A percentile compares a stretch with the other conserved stretches of the same genome.
These are phyloP conservation scores for Hybognathus amarus DNA, from an alignment of 2,797 vertebrate genomes.

Conservation along the genomic window DNA sequence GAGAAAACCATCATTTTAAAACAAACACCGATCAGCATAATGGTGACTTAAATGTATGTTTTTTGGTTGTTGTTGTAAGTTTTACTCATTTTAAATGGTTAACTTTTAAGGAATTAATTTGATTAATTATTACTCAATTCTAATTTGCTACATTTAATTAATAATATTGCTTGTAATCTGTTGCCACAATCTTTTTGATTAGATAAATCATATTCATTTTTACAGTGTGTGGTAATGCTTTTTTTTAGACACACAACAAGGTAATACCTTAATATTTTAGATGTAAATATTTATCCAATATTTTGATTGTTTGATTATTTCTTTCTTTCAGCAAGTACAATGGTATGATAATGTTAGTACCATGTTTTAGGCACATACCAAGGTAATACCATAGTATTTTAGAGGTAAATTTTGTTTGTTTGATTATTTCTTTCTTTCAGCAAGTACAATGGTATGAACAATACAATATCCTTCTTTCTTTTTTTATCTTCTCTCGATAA, in stretches of 20 bases:
- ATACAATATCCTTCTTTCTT: background rate
- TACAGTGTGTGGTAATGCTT: too few species aligned
- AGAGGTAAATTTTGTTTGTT: background rate
- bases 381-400: background rate
- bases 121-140: too few species aligned
- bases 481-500: background rate
- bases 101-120: too few species aligned
- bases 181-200: too few species aligned
- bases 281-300: background rate
- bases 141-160: too few species aligned
- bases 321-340: background rate
- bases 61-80: too few species aligned
- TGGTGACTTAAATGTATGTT: too few species aligned
- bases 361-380: background rate
- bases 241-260: background rate
- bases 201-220: too few species aligned
- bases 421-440: background rate
- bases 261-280: background rate
- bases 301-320: background rate
- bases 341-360: background rate
- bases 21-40: too few species aligned
- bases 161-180: too few species aligned
- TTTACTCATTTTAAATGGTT: too few species aligned
- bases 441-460: background rate
- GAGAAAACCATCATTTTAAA: too few species aligned